Evolutionary conservation across 2,797 vertebrate genomes (phyloP).

Genomic region (Pelodytes ibericus): DNA sequence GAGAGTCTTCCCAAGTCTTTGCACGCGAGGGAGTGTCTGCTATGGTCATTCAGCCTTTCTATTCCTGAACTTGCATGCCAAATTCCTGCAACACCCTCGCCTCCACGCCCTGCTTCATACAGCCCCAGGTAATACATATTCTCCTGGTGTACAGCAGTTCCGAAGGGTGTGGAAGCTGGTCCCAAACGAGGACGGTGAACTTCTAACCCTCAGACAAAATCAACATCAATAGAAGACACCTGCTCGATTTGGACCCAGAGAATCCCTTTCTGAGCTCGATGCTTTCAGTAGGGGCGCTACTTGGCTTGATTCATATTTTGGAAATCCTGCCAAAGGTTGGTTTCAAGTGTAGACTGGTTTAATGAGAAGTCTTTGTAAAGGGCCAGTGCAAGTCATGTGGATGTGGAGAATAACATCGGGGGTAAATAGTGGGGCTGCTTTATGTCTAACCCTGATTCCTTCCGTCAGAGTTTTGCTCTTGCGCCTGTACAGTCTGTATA

Average conservation of each 20-base stretch:
- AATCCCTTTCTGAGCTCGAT: neutral
- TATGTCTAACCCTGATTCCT: too few relatives aligned
- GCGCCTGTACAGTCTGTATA: too few relatives aligned
- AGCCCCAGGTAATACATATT: conserved; percentile 38
- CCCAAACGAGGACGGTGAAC: conserved; percentile 17
- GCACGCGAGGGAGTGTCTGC: conserved; percentile 52
- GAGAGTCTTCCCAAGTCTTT: conserved; percentile 27
- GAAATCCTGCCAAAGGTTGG: neutral
- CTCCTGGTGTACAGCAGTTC: conserved; percentile 40
- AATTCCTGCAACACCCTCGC: conserved; percentile 46
- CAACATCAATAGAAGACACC: conserved; percentile 6
- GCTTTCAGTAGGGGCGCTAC: neutral
- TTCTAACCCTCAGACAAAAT: conserved; percentile 29
- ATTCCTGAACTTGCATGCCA: conserved; percentile 29
- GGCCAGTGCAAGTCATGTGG: too few relatives aligned
- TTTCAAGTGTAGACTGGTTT: neutral
- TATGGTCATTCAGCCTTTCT: conserved; percentile 34
- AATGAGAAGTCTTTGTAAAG: neutral
- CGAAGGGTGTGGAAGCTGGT: conserved; percentile 16
- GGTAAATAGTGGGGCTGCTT: too few relatives aligned
- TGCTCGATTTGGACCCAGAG: neutral
- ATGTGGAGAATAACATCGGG: too few relatives aligned
- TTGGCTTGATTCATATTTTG: neutral
- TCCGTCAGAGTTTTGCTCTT: too few relatives aligned
- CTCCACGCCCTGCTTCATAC: conserved; percentile 34